phyloP scores from a whole-genome alignment of 2,113 vertebrate species.

The Boleophthalmus pectinirostris region DNA sequence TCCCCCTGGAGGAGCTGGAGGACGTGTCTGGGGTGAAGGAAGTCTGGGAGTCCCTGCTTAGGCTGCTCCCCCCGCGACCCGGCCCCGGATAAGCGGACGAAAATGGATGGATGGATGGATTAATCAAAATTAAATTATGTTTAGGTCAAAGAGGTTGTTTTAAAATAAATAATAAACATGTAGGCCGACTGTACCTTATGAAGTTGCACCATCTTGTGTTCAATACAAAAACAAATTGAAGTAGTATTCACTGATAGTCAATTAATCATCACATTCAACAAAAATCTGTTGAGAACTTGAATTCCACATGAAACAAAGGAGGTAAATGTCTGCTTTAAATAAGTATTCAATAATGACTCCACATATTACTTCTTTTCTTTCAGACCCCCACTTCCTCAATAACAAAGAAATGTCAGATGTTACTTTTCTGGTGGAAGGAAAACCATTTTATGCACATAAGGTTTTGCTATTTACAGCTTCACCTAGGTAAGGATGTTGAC shows the following conservation, averaged over 20 bases:
- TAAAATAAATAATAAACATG: too few species aligned
- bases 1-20: too few species aligned
- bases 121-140: too few species aligned
- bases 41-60: too few species aligned
- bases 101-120: too few species aligned
- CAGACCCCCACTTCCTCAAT: constrained; percentile 81
- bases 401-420: constrained; percentile 83
- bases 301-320: neutral
- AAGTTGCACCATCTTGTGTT: constrained; percentile 52
- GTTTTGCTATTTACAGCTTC: constrained; percentile 81
- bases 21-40: too few species aligned
- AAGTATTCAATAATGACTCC: neutral
- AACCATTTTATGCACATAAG: constrained; percentile 82
- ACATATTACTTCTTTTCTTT: neutral
- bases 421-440: constrained; percentile 81
- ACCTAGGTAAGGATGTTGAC: constrained; percentile 56
- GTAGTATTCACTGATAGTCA: neutral
- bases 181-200: neutral
- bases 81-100: too few species aligned
- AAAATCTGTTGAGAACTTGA: neutral
- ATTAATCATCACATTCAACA: neutral
- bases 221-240: neutral
- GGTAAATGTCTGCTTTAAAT: constrained; percentile 20
- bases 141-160: too few species aligned
- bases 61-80: too few species aligned